Evolutionary conservation across 2,888 invertebrate genomes (phyloP), one percentile per base, ranked within the genome.

Genomic region (Muschampia plurimacula): DNA sequence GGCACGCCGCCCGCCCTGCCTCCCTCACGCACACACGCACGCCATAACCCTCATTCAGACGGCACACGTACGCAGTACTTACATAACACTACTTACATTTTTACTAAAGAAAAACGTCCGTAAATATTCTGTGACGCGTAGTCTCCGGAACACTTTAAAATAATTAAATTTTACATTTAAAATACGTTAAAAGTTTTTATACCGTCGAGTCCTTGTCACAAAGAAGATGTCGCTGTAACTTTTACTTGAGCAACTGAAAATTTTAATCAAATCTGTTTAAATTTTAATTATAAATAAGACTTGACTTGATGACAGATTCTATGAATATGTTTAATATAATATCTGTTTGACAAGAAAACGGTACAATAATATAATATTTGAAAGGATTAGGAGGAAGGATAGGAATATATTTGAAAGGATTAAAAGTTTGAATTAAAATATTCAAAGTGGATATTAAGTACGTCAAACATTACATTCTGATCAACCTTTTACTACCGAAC

Each of bases 1-100:
- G 77, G 74, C 46, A 73, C 74, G 70, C 76, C 77, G 75, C 78
- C 77, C 75, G 77, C 44, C 77, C 74, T 77, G 79, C 73, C 79
- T 75, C 79, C 77, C 76, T 73, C 74, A 73, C 74, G 73, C 75
- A 71, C 79, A 73, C 77, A 67, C 67, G 13, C 71, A 49, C 46
- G 13, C 46, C 46, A 12, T 13, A 46, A 4, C 46, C 49, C 49
- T 49, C 66, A 65, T 60, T 60, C 66, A 66, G 39, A 39, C n/a
- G 39, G 46, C 71, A 71, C 71, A 66, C 71, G 59, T 60, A 59
- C 65, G 57, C 73, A 28, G 10, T 41, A 49, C 57, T 73, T 73
- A 69, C 73, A 60, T 73, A 73, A 73, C 65, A 22, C 36, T 49
- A 57, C 44, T 65, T 65, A 64, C 64, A 22, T 15, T 59, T 46